phyloP scores from a whole-genome alignment of 2,888 invertebrate species.

The Calephelis perditalis region DNA sequence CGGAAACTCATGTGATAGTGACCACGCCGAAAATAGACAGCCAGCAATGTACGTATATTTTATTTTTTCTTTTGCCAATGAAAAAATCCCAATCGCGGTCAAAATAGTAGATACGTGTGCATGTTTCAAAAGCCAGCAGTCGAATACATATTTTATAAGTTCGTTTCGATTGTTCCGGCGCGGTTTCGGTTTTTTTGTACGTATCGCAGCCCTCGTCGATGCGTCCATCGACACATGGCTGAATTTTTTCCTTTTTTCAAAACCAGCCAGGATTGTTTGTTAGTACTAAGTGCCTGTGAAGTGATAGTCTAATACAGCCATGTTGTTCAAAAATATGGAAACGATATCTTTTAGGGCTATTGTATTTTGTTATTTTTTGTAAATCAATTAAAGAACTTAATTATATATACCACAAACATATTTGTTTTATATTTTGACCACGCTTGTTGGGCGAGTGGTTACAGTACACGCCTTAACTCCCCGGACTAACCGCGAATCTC shows the following conservation, averaged over 20 bases:
- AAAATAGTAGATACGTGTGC: constrained; percentile 58
- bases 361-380: no score
- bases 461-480: no score
- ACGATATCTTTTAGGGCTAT: not conserved
- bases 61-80: constrained; percentile 45
- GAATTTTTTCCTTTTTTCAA: constrained; percentile 50
- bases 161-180: constrained; percentile 75
- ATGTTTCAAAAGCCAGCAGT: constrained; percentile 67
- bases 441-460: no score
- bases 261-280: constrained; percentile 56
- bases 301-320: constrained; percentile 26
- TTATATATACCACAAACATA: no score
- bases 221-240: constrained; percentile 60
- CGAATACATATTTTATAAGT: constrained; percentile 75
- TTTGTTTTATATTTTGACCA: no score
- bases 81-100: constrained; percentile 70
- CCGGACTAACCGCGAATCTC: no score
- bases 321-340: not conserved
- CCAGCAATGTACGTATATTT: constrained; percentile 39
- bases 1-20: constrained; percentile 24
- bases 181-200: constrained; percentile 52
- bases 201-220: constrained; percentile 60
- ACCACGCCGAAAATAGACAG: constrained; percentile 23
- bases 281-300: constrained; percentile 38
- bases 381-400: no score